Evolutionary conservation across 2,888 invertebrate species (phyloP).

Genomic region (Nephrotoma guestfalica): DNA sequence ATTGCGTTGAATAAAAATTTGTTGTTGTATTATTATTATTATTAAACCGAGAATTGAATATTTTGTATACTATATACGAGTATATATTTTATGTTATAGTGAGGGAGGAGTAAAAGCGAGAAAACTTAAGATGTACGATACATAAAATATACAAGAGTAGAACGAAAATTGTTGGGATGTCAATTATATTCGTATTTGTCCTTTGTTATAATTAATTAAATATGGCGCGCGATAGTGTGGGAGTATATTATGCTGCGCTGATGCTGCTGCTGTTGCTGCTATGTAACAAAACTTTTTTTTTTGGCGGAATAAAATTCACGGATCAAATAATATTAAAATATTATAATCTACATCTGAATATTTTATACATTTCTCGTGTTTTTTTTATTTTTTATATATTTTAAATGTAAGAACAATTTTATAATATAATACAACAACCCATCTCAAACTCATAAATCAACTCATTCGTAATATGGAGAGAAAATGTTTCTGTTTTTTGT

Average conservation of each 20-base stretch:
- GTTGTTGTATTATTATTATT: not conserved
- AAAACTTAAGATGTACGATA: not conserved
- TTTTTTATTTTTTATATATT: not conserved
- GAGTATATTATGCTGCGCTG: not conserved
- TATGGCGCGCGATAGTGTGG: not conserved
- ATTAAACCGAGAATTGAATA: not conserved
- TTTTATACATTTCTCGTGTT: not conserved
- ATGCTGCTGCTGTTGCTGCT: not conserved
- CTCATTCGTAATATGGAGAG: not conserved
- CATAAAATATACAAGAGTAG: not conserved
- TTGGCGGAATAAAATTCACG: not conserved
- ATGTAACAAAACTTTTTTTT: not conserved
- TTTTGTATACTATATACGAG: not conserved
- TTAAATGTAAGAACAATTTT: not conserved
- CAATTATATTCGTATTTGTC: constrained; percentile 3
- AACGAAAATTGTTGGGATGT: not conserved
- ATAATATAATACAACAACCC: not conserved
- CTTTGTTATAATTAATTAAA: not conserved
- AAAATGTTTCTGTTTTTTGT: constrained; percentile 3
- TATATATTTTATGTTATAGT: not conserved
- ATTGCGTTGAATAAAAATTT: constrained; percentile 13
- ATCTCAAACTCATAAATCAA: constrained; percentile 4
- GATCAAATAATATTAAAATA: not conserved
- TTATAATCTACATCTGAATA: not conserved
- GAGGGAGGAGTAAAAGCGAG: not conserved